Evolutionary conservation across 2,113 vertebrate genomes (phyloP).

Genomic region (Oryzias melastigma): DNA sequence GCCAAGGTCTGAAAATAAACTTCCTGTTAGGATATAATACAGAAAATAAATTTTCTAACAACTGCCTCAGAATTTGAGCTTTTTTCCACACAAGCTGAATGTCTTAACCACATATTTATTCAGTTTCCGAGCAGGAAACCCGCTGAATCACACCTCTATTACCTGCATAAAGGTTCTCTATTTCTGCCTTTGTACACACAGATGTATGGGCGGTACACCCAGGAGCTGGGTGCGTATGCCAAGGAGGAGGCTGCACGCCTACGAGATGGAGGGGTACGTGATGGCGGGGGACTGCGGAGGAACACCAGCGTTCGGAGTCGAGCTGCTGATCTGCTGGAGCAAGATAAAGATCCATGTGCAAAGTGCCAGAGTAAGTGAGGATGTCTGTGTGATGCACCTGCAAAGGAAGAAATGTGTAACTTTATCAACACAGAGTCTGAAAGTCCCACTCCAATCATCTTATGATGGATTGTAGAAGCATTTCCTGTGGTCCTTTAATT

Average conservation of each 20-base stretch:
- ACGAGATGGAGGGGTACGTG: slow-evolving; percentile 84
- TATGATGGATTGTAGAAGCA: too few relatives aligned
- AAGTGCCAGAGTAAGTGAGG: slow-evolving; percentile 85
- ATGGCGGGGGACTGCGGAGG: slow-evolving; percentile 78
- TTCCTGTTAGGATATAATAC: too few relatives aligned
- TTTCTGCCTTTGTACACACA: slow-evolving; percentile 51
- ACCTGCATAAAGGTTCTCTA: slow-evolving; percentile 22
- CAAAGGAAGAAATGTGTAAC: slow-evolving; percentile 4
- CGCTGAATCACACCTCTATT: slow-evolving; percentile 17
- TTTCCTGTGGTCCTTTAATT: too few relatives aligned
- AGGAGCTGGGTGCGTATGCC: slow-evolving; percentile 93
- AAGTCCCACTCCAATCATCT: too few relatives aligned
- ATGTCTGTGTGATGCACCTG: neutral
- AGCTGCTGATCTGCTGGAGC: slow-evolving; percentile 84
- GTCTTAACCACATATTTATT: slow-evolving; percentile 1
- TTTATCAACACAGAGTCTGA: neutral
- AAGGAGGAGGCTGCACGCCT: slow-evolving; percentile 94
- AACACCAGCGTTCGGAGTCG: slow-evolving; percentile 69
- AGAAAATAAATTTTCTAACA: neutral
- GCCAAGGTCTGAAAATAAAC: too few relatives aligned
- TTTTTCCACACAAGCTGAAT: slow-evolving; percentile 14
- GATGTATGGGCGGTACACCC: slow-evolving; percentile 98
- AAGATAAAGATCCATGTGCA: slow-evolving; percentile 85
- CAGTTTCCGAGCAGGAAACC: slow-evolving; percentile 10
- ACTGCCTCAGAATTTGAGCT: slow-evolving; percentile 9